phyloP scores from a whole-genome alignment of 37 sponge, comb jelly and placozoan genomes.

The Spongilla lacustris region DNA sequence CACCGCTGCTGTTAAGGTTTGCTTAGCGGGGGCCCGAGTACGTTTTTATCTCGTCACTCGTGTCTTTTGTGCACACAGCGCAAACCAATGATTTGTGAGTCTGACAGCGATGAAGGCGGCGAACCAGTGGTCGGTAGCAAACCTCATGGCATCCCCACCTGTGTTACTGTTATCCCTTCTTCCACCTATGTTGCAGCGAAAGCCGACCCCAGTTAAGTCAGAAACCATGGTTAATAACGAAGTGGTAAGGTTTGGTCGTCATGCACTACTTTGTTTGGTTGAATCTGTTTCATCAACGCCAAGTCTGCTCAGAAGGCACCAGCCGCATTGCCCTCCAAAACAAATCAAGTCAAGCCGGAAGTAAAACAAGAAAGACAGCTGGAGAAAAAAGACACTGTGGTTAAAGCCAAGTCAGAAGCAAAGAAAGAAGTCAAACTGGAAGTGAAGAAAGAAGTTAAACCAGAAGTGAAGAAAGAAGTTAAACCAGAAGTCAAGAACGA shows the following conservation, averaged over 20 bases:
- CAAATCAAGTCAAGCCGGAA: neutral
- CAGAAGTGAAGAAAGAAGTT: constrained; percentile 9
- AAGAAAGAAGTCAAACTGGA: neutral
- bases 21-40: neutral
- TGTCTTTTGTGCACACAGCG: constrained; percentile 4
- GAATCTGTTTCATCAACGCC: neutral
- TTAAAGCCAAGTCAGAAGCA: neutral
- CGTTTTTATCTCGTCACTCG: too few relatives aligned
- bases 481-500: neutral
- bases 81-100: constrained; percentile 72
- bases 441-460: constrained; percentile 5
- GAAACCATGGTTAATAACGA: neutral
- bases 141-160: too few relatives aligned
- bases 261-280: neutral
- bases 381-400: constrained; percentile 9
- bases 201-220: neutral
- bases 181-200: neutral
- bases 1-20: neutral
- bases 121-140: constrained; percentile 26
- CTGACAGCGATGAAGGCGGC: constrained; percentile 63
- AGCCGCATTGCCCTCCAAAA: neutral
- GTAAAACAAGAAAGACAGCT: neutral
- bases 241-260: neutral
- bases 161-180: neutral
- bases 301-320: neutral